A percentile compares a stretch with the other conserved stretches of the same genome.
Evolutionary conservation across 2,113 vertebrate genomes (phyloP).

Genomic region (Eptesicus fuscus): DNA sequence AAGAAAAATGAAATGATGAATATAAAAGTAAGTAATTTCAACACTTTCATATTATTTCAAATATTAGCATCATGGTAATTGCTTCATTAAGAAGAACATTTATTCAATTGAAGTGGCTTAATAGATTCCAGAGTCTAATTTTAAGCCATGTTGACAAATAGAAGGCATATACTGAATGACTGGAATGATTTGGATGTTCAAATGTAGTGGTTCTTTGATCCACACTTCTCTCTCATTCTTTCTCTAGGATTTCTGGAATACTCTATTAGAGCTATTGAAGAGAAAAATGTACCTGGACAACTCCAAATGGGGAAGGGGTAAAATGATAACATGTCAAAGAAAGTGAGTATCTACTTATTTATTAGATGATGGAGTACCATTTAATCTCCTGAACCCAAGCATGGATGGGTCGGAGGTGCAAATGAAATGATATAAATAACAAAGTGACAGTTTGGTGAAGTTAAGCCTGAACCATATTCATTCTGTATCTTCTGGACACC

Average conservation of each 20-base stretch:
- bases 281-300: background rate
- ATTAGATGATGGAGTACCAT: background rate
- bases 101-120: background rate
- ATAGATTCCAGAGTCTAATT: background rate
- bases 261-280: background rate
- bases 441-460: slow-evolving; percentile 28
- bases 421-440: background rate
- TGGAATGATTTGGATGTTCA: background rate
- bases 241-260: background rate
- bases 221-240: background rate
- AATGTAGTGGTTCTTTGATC: background rate
- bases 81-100: background rate
- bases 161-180: background rate
- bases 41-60: background rate
- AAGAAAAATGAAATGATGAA: background rate
- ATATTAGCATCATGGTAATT: background rate
- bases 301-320: background rate
- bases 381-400: background rate
- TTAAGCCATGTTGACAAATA: background rate
- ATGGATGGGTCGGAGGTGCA: background rate
- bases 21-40: background rate
- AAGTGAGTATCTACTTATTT: background rate
- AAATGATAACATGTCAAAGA: background rate
- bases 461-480: background rate
- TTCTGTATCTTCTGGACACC: background rate